Evolutionary conservation across 1,140 invertebrate species (phyloP).

Genomic region (Ips typographus): DNA sequence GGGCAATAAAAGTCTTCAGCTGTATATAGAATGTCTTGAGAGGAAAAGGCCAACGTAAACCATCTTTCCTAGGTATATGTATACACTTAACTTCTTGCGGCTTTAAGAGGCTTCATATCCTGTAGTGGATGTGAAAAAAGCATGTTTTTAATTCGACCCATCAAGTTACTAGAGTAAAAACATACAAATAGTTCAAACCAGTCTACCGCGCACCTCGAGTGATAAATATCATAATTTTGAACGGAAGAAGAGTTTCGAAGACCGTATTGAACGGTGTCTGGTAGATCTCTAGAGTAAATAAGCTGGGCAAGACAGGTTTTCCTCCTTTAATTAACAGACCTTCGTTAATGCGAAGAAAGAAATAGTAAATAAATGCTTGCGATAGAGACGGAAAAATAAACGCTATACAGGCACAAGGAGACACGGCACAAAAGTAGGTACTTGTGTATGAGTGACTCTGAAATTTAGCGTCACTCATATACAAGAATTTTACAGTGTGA

Average conservation of each 20-base stretch:
- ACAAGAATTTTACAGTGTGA: not conserved
- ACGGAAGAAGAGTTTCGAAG: slow-evolving; percentile 24
- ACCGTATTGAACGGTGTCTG: slow-evolving; percentile 9
- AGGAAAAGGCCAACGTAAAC: too few species aligned
- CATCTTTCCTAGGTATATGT: not conserved
- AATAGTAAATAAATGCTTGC: slow-evolving; percentile 34
- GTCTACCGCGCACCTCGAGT: not conserved
- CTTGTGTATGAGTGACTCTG: not conserved
- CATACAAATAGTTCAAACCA: slow-evolving; percentile 3
- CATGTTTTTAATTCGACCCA: not conserved
- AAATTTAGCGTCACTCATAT: not conserved
- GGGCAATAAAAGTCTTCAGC: too few species aligned
- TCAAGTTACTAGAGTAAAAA: slow-evolving; percentile 3
- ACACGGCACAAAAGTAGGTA: slow-evolving; percentile 8
- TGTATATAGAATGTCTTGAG: too few species aligned
- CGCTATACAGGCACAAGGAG: slow-evolving; percentile 31
- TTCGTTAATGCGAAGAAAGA: slow-evolving; percentile 41
- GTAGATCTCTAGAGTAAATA: slow-evolving; percentile 39
- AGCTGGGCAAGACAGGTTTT: slow-evolving; percentile 39
- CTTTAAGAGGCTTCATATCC: not conserved
- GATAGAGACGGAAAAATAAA: slow-evolving; percentile 31
- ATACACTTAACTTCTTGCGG: not conserved
- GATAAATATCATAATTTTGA: slow-evolving; percentile 31
- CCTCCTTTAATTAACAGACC: slow-evolving; percentile 41
- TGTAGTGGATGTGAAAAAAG: not conserved